phyloP scores from a whole-genome alignment of 2,113 vertebrate species.

The Anguilla japonica region DNA sequence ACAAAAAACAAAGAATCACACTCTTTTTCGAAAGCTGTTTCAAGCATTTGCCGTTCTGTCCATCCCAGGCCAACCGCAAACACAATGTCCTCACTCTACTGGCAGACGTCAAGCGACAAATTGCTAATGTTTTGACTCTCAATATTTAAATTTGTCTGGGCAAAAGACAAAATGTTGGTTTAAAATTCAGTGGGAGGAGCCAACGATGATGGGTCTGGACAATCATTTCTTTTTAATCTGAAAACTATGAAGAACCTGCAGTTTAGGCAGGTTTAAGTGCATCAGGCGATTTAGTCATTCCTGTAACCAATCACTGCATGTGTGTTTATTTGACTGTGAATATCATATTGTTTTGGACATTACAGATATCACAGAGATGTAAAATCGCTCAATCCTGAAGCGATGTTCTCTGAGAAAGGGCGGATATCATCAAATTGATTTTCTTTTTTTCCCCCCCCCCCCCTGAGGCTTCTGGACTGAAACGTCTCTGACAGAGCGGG shows the following conservation, averaged over 20 bases:
- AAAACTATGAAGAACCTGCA: not conserved
- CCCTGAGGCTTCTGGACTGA: not conserved
- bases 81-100: no score
- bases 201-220: not conserved
- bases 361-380: not conserved
- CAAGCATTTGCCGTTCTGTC: no score
- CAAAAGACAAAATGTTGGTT: not conserved
- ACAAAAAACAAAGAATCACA: not conserved
- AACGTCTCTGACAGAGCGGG: not conserved
- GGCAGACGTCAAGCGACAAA: not conserved
- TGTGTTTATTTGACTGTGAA: slow-evolving; percentile 24
- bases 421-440: slow-evolving; percentile 11
- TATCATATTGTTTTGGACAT: slow-evolving; percentile 35
- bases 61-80: no score
- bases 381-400: slow-evolving; percentile 3
- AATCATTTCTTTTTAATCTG: not conserved
- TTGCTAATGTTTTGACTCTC: not conserved
- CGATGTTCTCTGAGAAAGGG: not conserved
- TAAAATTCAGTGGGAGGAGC: no score
- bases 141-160: not conserved
- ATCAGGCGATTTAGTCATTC: not conserved
- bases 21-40: no score
- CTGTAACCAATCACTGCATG: not conserved
- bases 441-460: not conserved
- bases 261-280: not conserved